Evolutionary conservation across 2,888 invertebrate species (phyloP).

Genomic region (Rhogogaster chlorosoma): DNA sequence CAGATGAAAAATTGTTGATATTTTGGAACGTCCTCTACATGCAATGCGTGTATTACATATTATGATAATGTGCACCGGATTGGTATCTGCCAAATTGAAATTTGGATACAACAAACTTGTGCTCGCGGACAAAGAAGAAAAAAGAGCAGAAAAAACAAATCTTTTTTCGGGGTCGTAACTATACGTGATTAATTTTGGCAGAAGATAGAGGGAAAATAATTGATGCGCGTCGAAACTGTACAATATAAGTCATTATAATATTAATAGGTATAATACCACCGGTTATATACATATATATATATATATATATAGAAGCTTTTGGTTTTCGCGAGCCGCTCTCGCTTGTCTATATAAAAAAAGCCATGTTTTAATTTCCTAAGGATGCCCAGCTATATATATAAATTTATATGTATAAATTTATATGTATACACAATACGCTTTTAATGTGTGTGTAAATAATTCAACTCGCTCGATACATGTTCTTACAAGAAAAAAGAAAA

Average conservation of each 20-base stretch:
- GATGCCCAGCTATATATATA: not conserved
- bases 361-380: not conserved
- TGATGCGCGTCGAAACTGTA: no score
- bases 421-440: not conserved
- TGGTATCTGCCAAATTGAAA: not conserved
- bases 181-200: not conserved
- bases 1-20: not conserved
- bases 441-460: slow-evolving; percentile 5
- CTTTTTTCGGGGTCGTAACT: not conserved
- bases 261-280: not conserved
- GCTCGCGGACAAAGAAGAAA: not conserved
- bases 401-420: not conserved
- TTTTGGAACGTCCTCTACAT: not conserved
- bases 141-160: not conserved
- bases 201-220: not conserved
- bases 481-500: slow-evolving; percentile 38
- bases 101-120: not conserved
- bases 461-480: not conserved
- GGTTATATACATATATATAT: no score
- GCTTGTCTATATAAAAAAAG: not conserved
- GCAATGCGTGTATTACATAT: not conserved
- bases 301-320: not conserved
- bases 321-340: not conserved
- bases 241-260: not conserved
- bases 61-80: not conserved